Evolutionary conservation across 2,113 vertebrate species (phyloP), one percentile per base, ranked within the genome.

Genomic region (Lasiurus borealis): DNA sequence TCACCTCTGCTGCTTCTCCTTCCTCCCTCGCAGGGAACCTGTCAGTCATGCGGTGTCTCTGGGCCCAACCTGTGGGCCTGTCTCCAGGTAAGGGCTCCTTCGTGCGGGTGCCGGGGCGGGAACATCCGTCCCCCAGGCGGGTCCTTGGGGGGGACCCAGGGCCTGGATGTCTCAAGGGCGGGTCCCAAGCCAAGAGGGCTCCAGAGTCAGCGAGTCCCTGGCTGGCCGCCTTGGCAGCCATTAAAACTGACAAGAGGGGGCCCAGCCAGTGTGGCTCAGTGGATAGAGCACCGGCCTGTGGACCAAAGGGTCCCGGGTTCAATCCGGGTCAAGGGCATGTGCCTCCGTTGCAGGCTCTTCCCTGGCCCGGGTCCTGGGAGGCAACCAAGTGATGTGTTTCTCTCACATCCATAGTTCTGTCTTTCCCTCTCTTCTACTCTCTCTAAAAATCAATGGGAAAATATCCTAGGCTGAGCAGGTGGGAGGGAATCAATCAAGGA

Each of bases 51-150:
- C 95, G 99, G 99, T 71, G 99, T 99, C 7, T 98, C 98, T 66
- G 99, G 99, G 93, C 99, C 99, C 62, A 99, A 99, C 97, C 98
- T 99, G 52, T 99, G 99, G 99, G 99, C 99, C 89, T 99, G 99
- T 98, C 99, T 99, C 81, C 99, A 99, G 99, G 99, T 99, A 98
- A 98, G 93, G 36, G 4, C 59, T 29, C 50, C 8, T 88, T 5
- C 6, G 46, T 85, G 16, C 4, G 31, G 46, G 25, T 1, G 1
- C 10, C 4, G 7, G 18, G 69, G 4, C 0, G 0, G 3, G 59
- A 21, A 23, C 2, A 8, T 46, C n/a, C 0, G 25, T 46, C 23
- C 25, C 52, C 8, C 0, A 27, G 14, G 11, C 52, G 40, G 72
- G 59, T n/a, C 57, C 13, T 34, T 40, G 44, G 88, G 50, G 0